Evolutionary conservation across 2,888 invertebrate genomes (phyloP).

Genomic region (Caenorhabditis afra): DNA sequence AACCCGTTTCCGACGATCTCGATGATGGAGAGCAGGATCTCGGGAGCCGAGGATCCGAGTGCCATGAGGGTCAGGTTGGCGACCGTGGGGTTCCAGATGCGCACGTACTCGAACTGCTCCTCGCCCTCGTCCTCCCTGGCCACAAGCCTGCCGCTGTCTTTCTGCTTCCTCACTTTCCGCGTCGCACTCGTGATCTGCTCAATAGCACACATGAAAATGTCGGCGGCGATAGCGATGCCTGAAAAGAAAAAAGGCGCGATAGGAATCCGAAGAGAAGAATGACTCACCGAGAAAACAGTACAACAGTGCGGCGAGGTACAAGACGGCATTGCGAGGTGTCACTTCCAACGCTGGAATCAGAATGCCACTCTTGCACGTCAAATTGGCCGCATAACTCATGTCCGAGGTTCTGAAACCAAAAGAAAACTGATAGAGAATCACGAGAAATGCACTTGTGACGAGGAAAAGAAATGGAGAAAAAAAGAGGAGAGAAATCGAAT

Average conservation of each 20-base stretch:
- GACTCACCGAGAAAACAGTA: conserved; percentile 83
- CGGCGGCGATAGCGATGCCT: conserved; percentile 83
- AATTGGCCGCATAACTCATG: conserved; percentile 52
- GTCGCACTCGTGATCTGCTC: conserved; percentile 83
- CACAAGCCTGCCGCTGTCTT: conserved; percentile 71
- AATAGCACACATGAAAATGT: conserved; percentile 84
- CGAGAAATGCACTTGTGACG: conserved; percentile 5
- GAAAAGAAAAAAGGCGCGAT: conserved; percentile 21
- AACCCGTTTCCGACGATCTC: conserved; percentile 84
- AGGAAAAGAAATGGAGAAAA: neutral
- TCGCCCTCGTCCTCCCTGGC: conserved; percentile 30
- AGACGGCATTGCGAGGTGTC: conserved; percentile 65
- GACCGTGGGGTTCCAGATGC: conserved; percentile 84
- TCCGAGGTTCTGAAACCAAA: conserved; percentile 18
- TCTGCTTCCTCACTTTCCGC: conserved; percentile 81
- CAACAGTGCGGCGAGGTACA: conserved; percentile 83
- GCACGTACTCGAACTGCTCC: conserved; percentile 85
- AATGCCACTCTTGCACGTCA: conserved; percentile 61
- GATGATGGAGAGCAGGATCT: conserved; percentile 83
- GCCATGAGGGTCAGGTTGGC: conserved; percentile 84
- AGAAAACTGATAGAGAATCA: neutral
- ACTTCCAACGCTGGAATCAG: conserved; percentile 61
- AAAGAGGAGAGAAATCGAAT: conserved; percentile 15
- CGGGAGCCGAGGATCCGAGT: conserved; percentile 84
- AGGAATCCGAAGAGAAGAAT: too few relatives aligned